phyloP scores from a whole-genome alignment of 1,140 invertebrate species.

The Holotrichia oblita region DNA sequence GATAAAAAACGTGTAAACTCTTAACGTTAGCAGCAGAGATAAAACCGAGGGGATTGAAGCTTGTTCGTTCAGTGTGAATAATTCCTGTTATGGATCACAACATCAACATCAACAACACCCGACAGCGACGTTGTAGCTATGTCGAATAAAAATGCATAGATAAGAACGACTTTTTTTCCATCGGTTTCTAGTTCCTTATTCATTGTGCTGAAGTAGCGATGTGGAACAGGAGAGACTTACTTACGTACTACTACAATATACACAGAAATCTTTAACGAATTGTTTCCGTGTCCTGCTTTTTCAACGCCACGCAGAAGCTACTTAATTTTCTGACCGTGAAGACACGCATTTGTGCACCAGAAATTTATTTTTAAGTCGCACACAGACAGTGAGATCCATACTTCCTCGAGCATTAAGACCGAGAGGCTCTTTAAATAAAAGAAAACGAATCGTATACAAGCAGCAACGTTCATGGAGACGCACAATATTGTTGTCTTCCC shows the following conservation, averaged over 20 bases:
- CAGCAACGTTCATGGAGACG: neutral
- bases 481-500: neutral
- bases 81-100: conserved; percentile 34
- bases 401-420: conserved; percentile 8
- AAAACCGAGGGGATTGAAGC: neutral
- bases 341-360: conserved; percentile 28
- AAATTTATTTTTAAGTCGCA: conserved; percentile 4
- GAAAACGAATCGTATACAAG: neutral
- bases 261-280: conserved; percentile 3
- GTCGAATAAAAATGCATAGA: conserved; percentile 24
- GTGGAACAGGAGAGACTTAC: conserved; percentile 1
- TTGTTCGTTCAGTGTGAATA: conserved; percentile 10
- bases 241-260: neutral
- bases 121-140: neutral
- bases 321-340: conserved; percentile 26
- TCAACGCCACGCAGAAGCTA: neutral
- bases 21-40: neutral
- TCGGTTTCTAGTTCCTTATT: conserved; percentile 32
- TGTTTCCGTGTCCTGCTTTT: conserved; percentile 31
- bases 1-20: neutral
- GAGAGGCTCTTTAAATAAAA: neutral
- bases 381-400: neutral
- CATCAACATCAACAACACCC: conserved; percentile 23
- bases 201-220: conserved; percentile 17
- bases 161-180: conserved; percentile 19